Conservation (phyloP, 2,888 invertebrate species). For the Ommatoiulus sabulosus region DNA sequence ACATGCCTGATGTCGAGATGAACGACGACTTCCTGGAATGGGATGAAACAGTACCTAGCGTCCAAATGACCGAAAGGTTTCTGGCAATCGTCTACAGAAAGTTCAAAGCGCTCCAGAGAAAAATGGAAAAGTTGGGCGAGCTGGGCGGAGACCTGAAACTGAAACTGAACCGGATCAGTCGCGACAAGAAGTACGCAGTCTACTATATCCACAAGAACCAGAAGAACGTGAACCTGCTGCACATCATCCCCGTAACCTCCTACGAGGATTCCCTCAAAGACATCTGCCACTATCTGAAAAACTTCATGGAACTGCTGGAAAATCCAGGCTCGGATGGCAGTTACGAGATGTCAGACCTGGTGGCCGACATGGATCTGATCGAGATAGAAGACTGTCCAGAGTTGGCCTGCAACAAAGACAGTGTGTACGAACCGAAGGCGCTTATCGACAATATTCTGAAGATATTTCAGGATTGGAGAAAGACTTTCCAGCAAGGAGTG, state of each 20-base stretch:
- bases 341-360: background rate
- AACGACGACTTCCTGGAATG: background rate
- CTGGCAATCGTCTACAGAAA: background rate
- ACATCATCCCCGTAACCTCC: background rate
- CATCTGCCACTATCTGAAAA: background rate
- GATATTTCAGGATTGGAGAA: constrained; percentile 21
- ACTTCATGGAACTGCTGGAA: background rate
- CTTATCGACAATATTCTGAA: background rate
- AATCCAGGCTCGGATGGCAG: background rate
- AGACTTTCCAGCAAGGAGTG: background rate
- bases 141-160: background rate
- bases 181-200: background rate
- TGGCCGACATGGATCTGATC: background rate
- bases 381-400: background rate
- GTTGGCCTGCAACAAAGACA: background rate
- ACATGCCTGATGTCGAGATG: background rate
- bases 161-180: background rate
- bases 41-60: background rate
- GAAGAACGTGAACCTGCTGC: background rate
- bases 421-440: background rate
- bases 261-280: background rate
- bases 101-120: background rate
- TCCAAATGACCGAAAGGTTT: background rate
- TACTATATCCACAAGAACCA: background rate
- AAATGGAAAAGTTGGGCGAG: background rate